Base-by-base conservation (phyloP, 2,797 vertebrate species). In the Liparis tanakae region DNA sequence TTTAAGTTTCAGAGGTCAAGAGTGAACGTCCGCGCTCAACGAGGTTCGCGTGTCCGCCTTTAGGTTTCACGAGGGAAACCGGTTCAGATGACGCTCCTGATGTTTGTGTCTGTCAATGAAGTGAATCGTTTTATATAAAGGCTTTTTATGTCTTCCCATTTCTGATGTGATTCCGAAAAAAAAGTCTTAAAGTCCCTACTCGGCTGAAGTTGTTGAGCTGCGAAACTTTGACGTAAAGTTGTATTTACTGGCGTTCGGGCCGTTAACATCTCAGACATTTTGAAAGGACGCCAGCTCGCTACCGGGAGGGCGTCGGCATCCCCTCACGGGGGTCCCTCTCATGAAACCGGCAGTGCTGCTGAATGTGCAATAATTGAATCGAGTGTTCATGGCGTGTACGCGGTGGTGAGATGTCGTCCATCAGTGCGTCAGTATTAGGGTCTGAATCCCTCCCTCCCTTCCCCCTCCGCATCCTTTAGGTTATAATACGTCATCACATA, bases 351-450 rank as follows among this genome's bases (percentile, higher is more conserved):
- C 65, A 68, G 50, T 55, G 79, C 80, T 75, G 62, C 67, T 56
- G 34, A 78, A 69, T 71, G 80, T 87, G 88, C 78, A 86, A 67
- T 78, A 68, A 79, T 61, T 60, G 30, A 54, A 67, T 80, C 34
- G 51, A 72, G 70, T 70, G 33, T 82, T 70, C 37, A 60, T 59
- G 68, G 41, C 54, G 54, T 80, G 76, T 76, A 79, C 77, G 71
- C 65, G 74, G 37, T 44, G 44, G 34, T 72, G 68, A 61, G 44
- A 50, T 79, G 7, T 22, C 34, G 51, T 76, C 34, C 75, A 61
- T 81, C 25, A 30, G 25, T 30, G 25, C 25, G 25, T 30, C 41
- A 89, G 88, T 90, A 85, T 91, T 89, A 85, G 37, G 68, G 64
- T 79, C 41, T 67, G 65, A 80, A 56, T 62, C 63, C 30, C 51